Conservation (phyloP, 2,797 vertebrate genomes). For the Acanthurus leucopareius region DNA sequence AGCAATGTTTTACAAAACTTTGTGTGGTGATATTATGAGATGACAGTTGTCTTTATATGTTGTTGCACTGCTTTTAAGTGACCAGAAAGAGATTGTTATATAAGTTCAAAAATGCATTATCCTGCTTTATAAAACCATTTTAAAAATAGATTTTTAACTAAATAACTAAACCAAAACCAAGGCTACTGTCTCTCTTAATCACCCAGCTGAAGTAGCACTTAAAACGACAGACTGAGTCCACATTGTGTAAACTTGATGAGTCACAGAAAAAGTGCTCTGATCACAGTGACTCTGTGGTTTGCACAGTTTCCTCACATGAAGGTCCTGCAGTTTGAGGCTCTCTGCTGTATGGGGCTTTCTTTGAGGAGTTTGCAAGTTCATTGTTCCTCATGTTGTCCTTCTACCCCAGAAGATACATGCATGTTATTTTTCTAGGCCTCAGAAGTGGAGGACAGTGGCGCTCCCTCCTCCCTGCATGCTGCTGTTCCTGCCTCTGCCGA, state of each 20-base stretch:
- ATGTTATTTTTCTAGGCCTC: not conserved
- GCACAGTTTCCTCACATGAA: no score
- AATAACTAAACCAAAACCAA: not conserved
- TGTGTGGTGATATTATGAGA: not conserved
- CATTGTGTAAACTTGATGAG: not conserved
- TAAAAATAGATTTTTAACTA: not conserved
- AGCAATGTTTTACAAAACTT: no score
- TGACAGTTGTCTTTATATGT: not conserved
- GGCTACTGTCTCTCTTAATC: not conserved
- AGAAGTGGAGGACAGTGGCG: not conserved
- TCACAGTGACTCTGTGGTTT: not conserved
- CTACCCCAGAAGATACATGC: not conserved
- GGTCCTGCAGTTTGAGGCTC: no score
- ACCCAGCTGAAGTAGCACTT: not conserved
- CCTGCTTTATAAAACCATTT: not conserved
- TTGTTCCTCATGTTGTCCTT: not conserved
- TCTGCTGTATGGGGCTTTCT: not conserved
- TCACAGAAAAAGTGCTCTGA: not conserved
- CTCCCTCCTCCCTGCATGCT: slow-evolving; percentile 5
- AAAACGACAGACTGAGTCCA: not conserved
- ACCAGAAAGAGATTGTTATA: not conserved
- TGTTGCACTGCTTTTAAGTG: not conserved
- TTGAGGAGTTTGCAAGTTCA: not conserved
- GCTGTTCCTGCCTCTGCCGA: not conserved
- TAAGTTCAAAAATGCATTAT: not conserved